Percentiles rank a stretch among this genome's conserved stretches.
Evolutionary conservation across 2,797 vertebrate genomes (phyloP).

Genomic region (Cossypha polioptera): DNA sequence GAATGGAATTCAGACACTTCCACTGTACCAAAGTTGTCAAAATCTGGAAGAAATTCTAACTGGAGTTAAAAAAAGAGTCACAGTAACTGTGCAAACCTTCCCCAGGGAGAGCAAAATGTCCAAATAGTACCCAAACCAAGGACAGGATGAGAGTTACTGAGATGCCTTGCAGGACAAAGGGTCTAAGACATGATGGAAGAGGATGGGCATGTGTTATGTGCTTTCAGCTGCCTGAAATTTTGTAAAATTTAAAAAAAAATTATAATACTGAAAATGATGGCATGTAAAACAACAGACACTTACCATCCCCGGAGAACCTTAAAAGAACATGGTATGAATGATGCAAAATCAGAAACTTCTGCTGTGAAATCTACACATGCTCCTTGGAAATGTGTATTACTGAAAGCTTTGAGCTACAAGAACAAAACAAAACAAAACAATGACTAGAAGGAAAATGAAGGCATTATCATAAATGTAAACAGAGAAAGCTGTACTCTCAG

Average conservation of each 20-base stretch:
- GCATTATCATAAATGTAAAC: not conserved
- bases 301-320: conserved; percentile 87
- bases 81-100: not conserved
- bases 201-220: not conserved
- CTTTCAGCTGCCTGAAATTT: not conserved
- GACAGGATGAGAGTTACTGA: not conserved
- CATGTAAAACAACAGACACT: conserved; percentile 70
- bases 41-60: conserved; percentile 23
- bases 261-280: not conserved
- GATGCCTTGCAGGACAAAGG: not conserved
- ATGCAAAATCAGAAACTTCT: conserved; percentile 73
- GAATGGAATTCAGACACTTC: not conserved
- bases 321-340: conserved; percentile 79
- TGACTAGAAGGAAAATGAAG: conserved; percentile 44
- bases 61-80: not conserved
- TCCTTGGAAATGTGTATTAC: conserved; percentile 78
- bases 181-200: not conserved
- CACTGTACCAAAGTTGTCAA: not conserved
- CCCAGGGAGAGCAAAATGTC: not conserved
- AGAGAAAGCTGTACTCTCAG: not conserved
- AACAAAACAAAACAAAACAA: conserved; percentile 60
- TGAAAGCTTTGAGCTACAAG: conserved; percentile 82
- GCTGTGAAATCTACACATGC: conserved; percentile 76
- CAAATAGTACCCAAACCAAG: not conserved
- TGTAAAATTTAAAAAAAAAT: not conserved